phyloP scores from a whole-genome alignment of 2,888 invertebrate genomes.

The Syrphus vitripennis region DNA sequence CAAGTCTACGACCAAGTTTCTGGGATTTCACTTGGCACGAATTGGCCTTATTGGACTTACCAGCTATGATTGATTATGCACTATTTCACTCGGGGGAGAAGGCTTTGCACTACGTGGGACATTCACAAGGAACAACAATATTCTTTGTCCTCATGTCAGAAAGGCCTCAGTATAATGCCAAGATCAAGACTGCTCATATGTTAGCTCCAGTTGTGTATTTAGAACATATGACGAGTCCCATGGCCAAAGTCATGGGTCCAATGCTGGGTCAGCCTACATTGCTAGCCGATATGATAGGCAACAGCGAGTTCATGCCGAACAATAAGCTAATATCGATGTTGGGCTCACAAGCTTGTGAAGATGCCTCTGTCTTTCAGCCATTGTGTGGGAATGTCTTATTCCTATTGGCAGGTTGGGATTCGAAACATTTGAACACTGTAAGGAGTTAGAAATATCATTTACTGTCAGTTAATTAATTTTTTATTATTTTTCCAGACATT shows the following conservation, averaged over 20 bases:
- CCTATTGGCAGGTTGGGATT: constrained; percentile 78
- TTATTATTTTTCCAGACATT: constrained; percentile 84
- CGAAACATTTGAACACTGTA: constrained; percentile 77
- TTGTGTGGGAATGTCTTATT: constrained; percentile 77
- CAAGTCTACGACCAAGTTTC: constrained; percentile 64
- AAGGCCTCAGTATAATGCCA: constrained; percentile 84
- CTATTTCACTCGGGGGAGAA: constrained; percentile 61
- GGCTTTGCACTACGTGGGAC: constrained; percentile 86
- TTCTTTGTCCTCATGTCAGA: constrained; percentile 86
- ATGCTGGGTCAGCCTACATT: constrained; percentile 77
- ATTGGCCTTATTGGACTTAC: constrained; percentile 91
- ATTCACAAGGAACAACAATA: constrained; percentile 93
- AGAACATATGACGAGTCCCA: constrained; percentile 79
- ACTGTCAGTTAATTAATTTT: constrained; percentile 78
- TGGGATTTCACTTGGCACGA: constrained; percentile 88
- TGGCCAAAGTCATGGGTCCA: constrained; percentile 81
- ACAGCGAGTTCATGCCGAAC: constrained; percentile 85
- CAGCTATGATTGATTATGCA: constrained; percentile 89
- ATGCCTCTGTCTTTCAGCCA: constrained; percentile 78
- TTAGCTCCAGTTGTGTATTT: constrained; percentile 88
- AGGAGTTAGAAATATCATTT: constrained; percentile 74
- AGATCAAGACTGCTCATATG: constrained; percentile 86
- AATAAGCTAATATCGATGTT: constrained; percentile 76
- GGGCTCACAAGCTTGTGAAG: constrained; percentile 83
- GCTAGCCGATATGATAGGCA: constrained; percentile 76